Conservation (phyloP, 2,888 invertebrate genomes). For the Pterostichus madidus region DNA sequence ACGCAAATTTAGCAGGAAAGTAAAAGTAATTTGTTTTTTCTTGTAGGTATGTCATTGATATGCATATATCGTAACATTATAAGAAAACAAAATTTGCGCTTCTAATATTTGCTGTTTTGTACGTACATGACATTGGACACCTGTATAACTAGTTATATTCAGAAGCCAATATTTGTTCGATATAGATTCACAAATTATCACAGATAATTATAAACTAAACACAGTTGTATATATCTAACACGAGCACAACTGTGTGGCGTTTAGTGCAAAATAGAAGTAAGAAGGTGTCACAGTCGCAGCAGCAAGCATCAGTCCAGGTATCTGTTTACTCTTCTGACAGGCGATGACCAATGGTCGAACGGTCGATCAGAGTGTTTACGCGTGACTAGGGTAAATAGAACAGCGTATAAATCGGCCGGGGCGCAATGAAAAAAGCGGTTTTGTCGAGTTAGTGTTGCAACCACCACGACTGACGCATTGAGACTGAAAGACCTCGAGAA, state of each 20-base stretch:
- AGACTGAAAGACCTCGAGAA: constrained; percentile 1
- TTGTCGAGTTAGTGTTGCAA: neutral
- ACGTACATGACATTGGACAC: constrained; percentile 11
- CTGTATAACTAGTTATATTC: constrained; percentile 25
- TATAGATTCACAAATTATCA: constrained; percentile 39
- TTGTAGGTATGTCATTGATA: neutral
- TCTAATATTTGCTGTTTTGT: neutral
- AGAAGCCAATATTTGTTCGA: constrained; percentile 32
- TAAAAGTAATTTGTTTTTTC: neutral
- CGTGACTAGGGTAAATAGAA: constrained; percentile 26
- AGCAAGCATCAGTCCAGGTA: no score
- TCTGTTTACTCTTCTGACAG: neutral
- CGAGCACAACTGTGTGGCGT: constrained; percentile 21
- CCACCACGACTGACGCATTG: constrained; percentile 15
- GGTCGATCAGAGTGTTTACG: constrained; percentile 7
- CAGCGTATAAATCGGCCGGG: neutral
- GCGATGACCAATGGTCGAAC: no score
- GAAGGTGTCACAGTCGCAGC: neutral
- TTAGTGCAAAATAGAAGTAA: neutral
- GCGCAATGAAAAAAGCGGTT: neutral
- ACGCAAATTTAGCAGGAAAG: neutral
- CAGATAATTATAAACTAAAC: constrained; percentile 16
- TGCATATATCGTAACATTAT: neutral
- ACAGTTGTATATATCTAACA: constrained; percentile 35
- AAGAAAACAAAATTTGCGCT: neutral